Conservation (phyloP, 1,140 invertebrate genomes). For the Ptiloglossa arizonensis region DNA sequence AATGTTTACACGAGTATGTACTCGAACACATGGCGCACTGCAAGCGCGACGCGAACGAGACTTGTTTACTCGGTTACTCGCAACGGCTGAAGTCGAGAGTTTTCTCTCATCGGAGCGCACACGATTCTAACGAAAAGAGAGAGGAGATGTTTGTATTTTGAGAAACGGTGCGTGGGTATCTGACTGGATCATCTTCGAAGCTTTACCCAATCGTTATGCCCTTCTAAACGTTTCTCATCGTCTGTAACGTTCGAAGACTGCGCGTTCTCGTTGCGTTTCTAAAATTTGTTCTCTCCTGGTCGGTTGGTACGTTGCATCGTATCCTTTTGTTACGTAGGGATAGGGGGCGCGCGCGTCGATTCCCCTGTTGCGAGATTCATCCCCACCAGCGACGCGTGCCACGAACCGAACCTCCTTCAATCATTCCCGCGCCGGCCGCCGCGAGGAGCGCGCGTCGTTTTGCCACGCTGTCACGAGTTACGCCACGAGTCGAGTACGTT, state of each 20-base stretch:
- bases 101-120: too few species aligned
- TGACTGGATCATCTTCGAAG: too few species aligned
- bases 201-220: too few species aligned
- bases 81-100: background rate
- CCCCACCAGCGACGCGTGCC: slow-evolving; percentile 53
- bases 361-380: slow-evolving; percentile 53
- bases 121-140: too few species aligned
- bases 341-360: slow-evolving; percentile 25
- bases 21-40: background rate
- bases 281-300: background rate
- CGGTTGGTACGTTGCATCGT: slow-evolving; percentile 1
- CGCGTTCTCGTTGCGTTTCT: background rate
- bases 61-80: background rate
- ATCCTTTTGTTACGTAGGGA: background rate
- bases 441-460: slow-evolving; percentile 69
- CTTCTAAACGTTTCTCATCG: too few species aligned
- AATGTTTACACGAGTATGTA: background rate
- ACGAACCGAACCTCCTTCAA: slow-evolving; percentile 58
- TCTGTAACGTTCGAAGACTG: too few species aligned
- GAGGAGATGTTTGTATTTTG: too few species aligned
- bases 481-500: slow-evolving; percentile 56
- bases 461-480: slow-evolving; percentile 56
- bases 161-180: too few species aligned
- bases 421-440: slow-evolving; percentile 76
- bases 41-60: too few species aligned